Evolutionary conservation across 2,888 invertebrate species (phyloP), one percentile per base, ranked within the genome.

Genomic region (Itoplectis maculator): DNA sequence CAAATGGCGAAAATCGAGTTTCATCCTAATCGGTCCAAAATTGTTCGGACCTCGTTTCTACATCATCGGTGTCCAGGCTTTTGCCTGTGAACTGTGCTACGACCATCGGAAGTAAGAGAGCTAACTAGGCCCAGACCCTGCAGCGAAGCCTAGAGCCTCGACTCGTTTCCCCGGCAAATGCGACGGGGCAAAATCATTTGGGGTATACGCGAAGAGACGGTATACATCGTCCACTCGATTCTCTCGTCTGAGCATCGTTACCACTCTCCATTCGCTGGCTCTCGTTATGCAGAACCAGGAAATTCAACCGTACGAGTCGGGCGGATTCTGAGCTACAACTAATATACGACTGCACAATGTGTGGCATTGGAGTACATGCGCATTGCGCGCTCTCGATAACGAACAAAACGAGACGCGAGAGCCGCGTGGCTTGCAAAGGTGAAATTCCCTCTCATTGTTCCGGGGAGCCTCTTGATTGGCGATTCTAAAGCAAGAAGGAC

Each of bases 391-490:
- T 51, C 65, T 75, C 37, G 54, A 54, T 54, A 54, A 54, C 54
- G 37, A 66, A 76, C 59, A 56, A 79, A 79, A 75, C 75, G 82
- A 42, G 49, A 37, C 29, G 5, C n/a, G 29, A 29, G 29, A 29
- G 29, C 23, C 20, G 68, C 15, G n/a, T n/a, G 9, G 4, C 49
- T 20, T 35, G 15, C 42, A 45, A 49, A 66, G 56, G 23, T 51
- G 51, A 68, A 66, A 79, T 75, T 75, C 75, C 45, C 79, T 65
- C 59, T 75, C 75, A 54, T 68, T 82, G 70, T 82, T 69, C 20
- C 49, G 65, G 79, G n/a, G 70, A 47, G 66, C 37, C 75, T 75
- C 79, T 82, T 76, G 82, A 82, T 82, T 82, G 79, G 65, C 23
- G 82, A 79, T 82, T 82, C 79, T 68, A 20, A 72, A 70, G 65